These are phyloP conservation scores for Ptilorrhoa leucosticta DNA, from an alignment of 2,113 vertebrate species.

Conservation along the genomic window DNA sequence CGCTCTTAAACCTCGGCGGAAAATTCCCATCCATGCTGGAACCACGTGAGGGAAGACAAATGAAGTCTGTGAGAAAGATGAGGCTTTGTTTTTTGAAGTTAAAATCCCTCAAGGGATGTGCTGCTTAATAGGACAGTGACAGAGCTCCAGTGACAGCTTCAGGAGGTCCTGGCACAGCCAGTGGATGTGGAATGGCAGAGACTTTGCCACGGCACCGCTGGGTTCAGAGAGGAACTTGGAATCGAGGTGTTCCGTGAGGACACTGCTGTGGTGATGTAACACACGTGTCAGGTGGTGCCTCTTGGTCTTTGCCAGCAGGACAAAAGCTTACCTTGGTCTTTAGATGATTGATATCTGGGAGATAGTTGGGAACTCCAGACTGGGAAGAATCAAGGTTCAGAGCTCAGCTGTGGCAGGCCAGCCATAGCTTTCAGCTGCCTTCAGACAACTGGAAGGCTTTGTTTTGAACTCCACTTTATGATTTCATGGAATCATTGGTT, in stretches of 20 bases:
- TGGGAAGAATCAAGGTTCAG: background rate
- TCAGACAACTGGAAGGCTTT: background rate
- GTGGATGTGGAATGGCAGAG: background rate
- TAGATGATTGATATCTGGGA: background rate
- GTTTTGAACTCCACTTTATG: background rate
- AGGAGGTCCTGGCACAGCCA: background rate
- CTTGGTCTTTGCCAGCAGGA: background rate
- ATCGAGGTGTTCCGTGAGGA: accelerated
- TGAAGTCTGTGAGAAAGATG: background rate
- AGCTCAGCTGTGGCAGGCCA: background rate
- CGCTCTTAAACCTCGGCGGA: background rate
- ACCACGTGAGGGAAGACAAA: accelerated
- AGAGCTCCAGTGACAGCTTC: background rate
- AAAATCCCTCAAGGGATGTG: background rate
- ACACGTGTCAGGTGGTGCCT: background rate
- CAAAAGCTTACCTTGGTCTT: background rate
- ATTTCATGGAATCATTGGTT: background rate
- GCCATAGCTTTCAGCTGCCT: background rate
- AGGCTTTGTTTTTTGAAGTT: background rate
- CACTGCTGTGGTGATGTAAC: accelerated
- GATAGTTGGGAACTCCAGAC: background rate
- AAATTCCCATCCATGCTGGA: background rate
- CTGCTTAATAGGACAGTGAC: background rate
- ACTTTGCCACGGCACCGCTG: accelerated
- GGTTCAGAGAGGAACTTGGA: accelerated